Percentiles rank a stretch among this genome's conserved stretches.
These are phyloP conservation scores for Helostoma temminkii DNA, from an alignment of 2,797 vertebrate genomes.

Conservation along the genomic window DNA sequence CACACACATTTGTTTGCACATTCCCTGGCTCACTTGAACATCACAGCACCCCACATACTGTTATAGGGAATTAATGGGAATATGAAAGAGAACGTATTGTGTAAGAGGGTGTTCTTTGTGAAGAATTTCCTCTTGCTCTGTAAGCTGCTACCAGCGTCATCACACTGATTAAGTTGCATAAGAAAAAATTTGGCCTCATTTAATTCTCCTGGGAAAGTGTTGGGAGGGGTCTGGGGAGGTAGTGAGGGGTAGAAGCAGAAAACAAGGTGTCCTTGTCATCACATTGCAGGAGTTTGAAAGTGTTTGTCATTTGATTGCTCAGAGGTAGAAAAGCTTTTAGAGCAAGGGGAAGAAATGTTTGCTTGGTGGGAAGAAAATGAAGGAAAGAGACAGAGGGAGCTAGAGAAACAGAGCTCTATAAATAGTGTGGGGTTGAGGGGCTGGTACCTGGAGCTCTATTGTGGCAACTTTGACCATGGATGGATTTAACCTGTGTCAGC, in stretches of 20 bases:
- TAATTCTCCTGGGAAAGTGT: conserved; percentile 59
- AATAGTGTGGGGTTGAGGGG: conserved; percentile 41
- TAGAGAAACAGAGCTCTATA: conserved; percentile 77
- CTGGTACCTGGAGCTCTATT: conserved; percentile 81
- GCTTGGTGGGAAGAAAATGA: conserved; percentile 39
- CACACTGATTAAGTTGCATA: conserved; percentile 76
- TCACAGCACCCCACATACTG: conserved; percentile 32
- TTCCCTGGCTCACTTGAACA: conserved; percentile 8
- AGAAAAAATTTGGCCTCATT: conserved; percentile 77
- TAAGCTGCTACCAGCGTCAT: conserved; percentile 70
- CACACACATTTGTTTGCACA: conserved; percentile 25
- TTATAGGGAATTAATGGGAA: conserved; percentile 29
- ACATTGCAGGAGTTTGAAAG: conserved; percentile 68
- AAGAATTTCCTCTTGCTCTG: conserved; percentile 62
- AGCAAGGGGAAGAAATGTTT: conserved; percentile 33
- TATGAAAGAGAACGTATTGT: conserved; percentile 24
- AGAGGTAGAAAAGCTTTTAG: conserved; percentile 47
- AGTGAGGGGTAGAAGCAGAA: conserved; percentile 22
- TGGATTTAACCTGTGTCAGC: conserved; percentile 84
- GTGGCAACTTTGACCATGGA: conserved; percentile 74
- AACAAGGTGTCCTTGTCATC: conserved; percentile 75
- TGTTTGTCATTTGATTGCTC: conserved; percentile 68
- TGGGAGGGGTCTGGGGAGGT: conserved; percentile 18
- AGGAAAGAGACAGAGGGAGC: conserved; percentile 26
- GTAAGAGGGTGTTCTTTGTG: conserved; percentile 34